phyloP scores from a whole-genome alignment of 2,888 invertebrate species.

The Trisateles emortualis region DNA sequence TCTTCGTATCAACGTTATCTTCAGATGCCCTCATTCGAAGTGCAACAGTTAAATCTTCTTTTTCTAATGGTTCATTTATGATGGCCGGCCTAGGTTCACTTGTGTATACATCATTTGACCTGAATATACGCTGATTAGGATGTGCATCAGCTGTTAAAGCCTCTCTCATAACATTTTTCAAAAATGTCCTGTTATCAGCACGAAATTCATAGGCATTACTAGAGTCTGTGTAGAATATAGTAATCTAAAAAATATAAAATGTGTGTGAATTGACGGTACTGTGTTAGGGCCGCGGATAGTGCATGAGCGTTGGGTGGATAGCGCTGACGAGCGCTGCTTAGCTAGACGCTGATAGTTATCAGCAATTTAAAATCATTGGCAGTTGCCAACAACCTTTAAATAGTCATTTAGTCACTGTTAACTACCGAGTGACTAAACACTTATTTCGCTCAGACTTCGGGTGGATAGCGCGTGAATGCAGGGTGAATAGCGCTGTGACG shows the following conservation, averaged over 20 bases:
- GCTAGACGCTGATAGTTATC: no score
- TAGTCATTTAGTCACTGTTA: no score
- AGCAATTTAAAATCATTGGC: no score
- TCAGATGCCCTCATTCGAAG: background rate
- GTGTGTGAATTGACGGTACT: background rate
- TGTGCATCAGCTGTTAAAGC: background rate
- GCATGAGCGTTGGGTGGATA: no score
- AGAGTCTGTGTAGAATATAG: background rate
- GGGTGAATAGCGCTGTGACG: no score
- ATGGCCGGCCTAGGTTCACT: background rate
- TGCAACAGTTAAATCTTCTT: background rate
- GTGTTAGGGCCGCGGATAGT: no score
- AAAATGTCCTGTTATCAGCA: background rate
- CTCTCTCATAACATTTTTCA: background rate
- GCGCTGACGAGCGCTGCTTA: no score
- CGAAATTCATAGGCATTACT: background rate
- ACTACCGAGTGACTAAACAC: no score
- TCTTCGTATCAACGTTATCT: background rate
- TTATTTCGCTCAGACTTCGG: no score
- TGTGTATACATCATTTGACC: background rate
- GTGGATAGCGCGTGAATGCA: no score
- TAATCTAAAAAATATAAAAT: background rate
- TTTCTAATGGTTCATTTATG: background rate
- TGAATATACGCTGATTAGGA: background rate
- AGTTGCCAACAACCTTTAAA: no score